These are phyloP conservation scores for Drosophila suboccidentalis DNA, from an alignment of 2,888 invertebrate genomes.

Conservation along the genomic window DNA sequence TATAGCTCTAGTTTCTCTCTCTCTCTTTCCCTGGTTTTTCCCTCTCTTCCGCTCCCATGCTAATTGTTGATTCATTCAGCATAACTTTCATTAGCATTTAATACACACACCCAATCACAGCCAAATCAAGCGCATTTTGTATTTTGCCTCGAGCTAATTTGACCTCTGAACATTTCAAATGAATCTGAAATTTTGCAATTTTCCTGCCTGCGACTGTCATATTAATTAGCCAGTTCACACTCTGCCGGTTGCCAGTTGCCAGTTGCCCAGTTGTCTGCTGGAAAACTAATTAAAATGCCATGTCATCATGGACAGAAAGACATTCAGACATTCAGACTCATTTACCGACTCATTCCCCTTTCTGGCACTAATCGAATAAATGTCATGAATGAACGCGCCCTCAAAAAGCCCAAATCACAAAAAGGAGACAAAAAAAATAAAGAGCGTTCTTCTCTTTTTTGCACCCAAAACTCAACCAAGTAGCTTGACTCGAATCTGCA, in stretches of 20 bases:
- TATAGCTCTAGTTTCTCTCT: neutral
- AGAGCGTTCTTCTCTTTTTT: neutral
- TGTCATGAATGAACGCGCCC: slow-evolving; percentile 63
- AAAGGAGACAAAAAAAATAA: neutral
- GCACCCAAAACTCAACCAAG: slow-evolving; percentile 3
- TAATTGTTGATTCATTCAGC: slow-evolving; percentile 22
- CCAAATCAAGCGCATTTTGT: slow-evolving; percentile 9
- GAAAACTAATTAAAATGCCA: slow-evolving; percentile 79
- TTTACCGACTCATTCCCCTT: slow-evolving; percentile 5
- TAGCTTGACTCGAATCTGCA: slow-evolving; percentile 14
- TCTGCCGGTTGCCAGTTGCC: slow-evolving; percentile 2
- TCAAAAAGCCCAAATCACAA: slow-evolving; percentile 20
- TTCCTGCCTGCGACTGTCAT: slow-evolving; percentile 69
- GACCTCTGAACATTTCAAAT: slow-evolving; percentile 26
- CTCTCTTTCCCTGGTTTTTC: neutral
- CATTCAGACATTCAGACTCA: neutral
- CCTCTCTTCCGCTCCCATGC: neutral
- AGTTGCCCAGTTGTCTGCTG: slow-evolving; percentile 26
- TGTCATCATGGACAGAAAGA: slow-evolving; percentile 44
- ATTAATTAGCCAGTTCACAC: slow-evolving; percentile 69
- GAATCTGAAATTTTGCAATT: slow-evolving; percentile 46
- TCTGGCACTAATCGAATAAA: slow-evolving; percentile 72
- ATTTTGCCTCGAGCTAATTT: slow-evolving; percentile 31
- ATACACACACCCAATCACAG: slow-evolving; percentile 2
- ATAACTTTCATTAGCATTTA: slow-evolving; percentile 34